Evolutionary conservation across 2,888 invertebrate species (phyloP), one percentile per base, ranked within the genome.

Genomic region (Norana najaformis): DNA sequence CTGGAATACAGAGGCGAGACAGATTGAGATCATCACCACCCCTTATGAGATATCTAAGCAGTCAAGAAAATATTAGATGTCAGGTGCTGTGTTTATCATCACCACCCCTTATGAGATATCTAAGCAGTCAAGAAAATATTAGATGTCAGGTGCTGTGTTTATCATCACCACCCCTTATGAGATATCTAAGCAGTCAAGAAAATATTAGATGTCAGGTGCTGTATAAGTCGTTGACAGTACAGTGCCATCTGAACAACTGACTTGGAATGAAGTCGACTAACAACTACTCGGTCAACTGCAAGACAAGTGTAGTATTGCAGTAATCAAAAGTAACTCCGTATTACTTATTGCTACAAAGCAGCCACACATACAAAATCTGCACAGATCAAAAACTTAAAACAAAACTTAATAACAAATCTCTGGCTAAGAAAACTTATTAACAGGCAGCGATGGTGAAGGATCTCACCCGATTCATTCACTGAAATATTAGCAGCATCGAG

Each of bases 101-200:
- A 47, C 47, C n/a, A n/a, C 8, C n/a, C 69, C n/a, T n/a, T 69
- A 69, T 69, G 30, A 69, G 69, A 69, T 69, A n/a, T 69, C 2
- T 30, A 1, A n/a, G 69, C 69, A 69, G 69, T 69, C 69, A 69
- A 8, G n/a, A 69, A 30, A 69, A 69, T 11, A 13, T 13, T 69
- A 69, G 69, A 69, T 16, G 69, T 69, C 69, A 69, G 69, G 30
- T 30, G 47, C 18, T 18, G n/a, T 11, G 47, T 69, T n/a, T n/a
- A n/a, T 69, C 69, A 69, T n/a, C 69, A 69, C n/a, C 69, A 69
- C n/a, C n/a, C 69, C n/a, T n/a, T 69, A 69, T 69, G 30, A 69
- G 69, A 69, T 69, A n/a, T 69, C 2, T 30, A 1, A n/a, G 69
- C 69, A 69, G 69, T 69, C 69, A 69, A 8, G n/a, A 69, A 30